These are phyloP conservation scores for Spilarctia lutea DNA, from an alignment of 2,888 invertebrate genomes.

Conservation along the genomic window DNA sequence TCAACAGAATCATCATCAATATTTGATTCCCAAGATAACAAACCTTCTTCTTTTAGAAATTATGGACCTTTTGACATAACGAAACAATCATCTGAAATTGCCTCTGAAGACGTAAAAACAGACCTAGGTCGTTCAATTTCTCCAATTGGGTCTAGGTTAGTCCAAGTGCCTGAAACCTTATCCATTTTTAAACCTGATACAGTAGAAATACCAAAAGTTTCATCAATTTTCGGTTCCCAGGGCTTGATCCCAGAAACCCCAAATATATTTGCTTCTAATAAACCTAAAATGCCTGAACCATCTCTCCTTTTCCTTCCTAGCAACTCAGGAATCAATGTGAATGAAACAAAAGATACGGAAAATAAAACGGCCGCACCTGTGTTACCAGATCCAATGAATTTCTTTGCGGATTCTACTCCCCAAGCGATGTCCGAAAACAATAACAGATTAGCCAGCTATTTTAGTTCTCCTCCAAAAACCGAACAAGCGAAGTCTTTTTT, in stretches of 20 bases:
- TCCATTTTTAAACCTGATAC: slow-evolving; percentile 3
- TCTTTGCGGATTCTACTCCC: slow-evolving; percentile 58
- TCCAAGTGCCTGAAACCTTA: neutral
- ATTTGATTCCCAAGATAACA: neutral
- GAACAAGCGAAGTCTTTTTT: slow-evolving; percentile 82
- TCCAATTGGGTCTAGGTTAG: neutral
- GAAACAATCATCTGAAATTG: neutral
- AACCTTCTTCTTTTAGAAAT: neutral
- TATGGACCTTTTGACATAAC: neutral
- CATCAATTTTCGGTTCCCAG: neutral
- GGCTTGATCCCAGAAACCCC: neutral
- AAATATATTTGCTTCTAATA: slow-evolving; percentile 8
- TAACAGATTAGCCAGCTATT: slow-evolving; percentile 79
- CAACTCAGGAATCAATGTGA: neutral
- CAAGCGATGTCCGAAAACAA: slow-evolving; percentile 56
- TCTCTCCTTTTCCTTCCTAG: slow-evolving; percentile 6
- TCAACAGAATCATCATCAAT: neutral
- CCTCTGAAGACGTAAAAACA: slow-evolving; percentile 1
- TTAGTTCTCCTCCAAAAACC: slow-evolving; percentile 72
- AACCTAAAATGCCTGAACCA: slow-evolving; percentile 3
- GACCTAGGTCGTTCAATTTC: neutral
- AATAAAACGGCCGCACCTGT: slow-evolving; percentile 17
- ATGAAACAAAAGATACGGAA: slow-evolving; percentile 15
- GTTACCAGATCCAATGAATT: slow-evolving; percentile 69
- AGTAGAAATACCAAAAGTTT: neutral